These are phyloP conservation scores for Rhinichthys klamathensis DNA, from an alignment of 2,113 vertebrate genomes.

Conservation along the genomic window DNA sequence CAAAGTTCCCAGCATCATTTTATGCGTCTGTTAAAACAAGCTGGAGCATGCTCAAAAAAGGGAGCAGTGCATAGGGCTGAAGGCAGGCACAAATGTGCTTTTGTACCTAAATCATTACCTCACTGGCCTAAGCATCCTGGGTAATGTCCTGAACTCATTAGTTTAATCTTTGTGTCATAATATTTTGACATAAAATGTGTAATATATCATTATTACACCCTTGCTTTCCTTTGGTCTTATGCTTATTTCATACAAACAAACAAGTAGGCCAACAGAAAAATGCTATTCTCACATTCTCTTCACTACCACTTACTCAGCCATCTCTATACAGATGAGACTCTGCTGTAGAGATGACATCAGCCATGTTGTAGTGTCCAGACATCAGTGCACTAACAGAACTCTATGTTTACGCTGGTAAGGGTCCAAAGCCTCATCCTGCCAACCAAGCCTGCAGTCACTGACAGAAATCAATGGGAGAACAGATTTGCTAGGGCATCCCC, in stretches of 20 bases:
- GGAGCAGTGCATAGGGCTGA: not conserved
- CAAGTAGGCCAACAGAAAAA: slow-evolving; percentile 26
- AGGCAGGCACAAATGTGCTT: slow-evolving; percentile 39
- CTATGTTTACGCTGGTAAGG: slow-evolving; percentile 68
- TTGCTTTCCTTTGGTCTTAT: not conserved
- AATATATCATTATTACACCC: not conserved
- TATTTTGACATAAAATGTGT: slow-evolving; percentile 1
- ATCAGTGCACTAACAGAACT: slow-evolving; percentile 59
- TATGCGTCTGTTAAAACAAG: slow-evolving; percentile 39
- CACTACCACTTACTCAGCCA: slow-evolving; percentile 56
- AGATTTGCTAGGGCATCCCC: slow-evolving; percentile 24
- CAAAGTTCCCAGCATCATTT: slow-evolving; percentile 23
- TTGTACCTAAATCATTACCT: slow-evolving; percentile 53
- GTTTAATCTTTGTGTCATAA: slow-evolving; percentile 18
- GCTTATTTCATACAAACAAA: not conserved
- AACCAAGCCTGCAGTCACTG: slow-evolving; percentile 60
- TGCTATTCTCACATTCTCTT: slow-evolving; percentile 56
- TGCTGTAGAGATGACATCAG: slow-evolving; percentile 69
- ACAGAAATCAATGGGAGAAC: slow-evolving; percentile 23
- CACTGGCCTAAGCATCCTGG: slow-evolving; percentile 14
- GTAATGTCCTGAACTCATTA: slow-evolving; percentile 20
- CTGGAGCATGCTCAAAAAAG: slow-evolving; percentile 2
- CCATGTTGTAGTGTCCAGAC: slow-evolving; percentile 63
- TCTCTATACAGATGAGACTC: slow-evolving; percentile 61
- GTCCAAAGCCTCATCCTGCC: slow-evolving; percentile 63